Base-by-base conservation (phyloP, 2,113 vertebrate genomes). In the Choloepus hoffmanni region DNA sequence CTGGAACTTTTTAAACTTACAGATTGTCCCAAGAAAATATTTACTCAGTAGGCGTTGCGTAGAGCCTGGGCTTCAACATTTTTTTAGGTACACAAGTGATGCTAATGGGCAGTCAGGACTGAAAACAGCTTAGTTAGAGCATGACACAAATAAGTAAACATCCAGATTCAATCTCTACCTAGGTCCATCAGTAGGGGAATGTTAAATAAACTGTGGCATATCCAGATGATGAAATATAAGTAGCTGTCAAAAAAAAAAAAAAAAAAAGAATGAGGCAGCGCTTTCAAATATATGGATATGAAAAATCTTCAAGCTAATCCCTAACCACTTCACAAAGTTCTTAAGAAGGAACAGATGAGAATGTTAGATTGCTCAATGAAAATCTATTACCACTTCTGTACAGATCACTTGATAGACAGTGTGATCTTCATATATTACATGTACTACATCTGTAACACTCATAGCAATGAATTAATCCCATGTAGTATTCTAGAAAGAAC, bases 21-120 rank as follows among this genome's bases (percentile, higher is more conserved):
- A 77, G n/a, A 60, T 85, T 26, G 45, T 48, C 16, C 19, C 28
- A 55, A 88, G 95, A 96, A 73, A 93, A 62, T 83, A 36, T 53
- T 90, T 45, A 91, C 5, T 84, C 43, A 79, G 70, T 55, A 70
- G 7, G 14, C 86, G 33, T 50, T 2, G 6, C 21, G 33, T 55
- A 86, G 7, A 92, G 53, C 28, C 45, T 90, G n/a, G 1, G 8
- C 43, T 89, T 86, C 33, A 89, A 18, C 68, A 62, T 55, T 68
- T 85, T 78, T 74, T 86, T 73, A 93, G 94, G 53, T 55, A 91
- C 82, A 93, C 60, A 74, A 36, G n/a, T n/a, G 13, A 86, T 26
- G 24, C 72, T 50, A 82, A 85, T 8, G 14, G 85, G 33, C n/a
- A 78, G 40, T 82, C 53, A 96, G 36, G 33, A 85, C n/a, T 82